These are phyloP conservation scores for Caerostris extrusa DNA, from an alignment of 1,140 invertebrate genomes.

Conservation along the genomic window DNA sequence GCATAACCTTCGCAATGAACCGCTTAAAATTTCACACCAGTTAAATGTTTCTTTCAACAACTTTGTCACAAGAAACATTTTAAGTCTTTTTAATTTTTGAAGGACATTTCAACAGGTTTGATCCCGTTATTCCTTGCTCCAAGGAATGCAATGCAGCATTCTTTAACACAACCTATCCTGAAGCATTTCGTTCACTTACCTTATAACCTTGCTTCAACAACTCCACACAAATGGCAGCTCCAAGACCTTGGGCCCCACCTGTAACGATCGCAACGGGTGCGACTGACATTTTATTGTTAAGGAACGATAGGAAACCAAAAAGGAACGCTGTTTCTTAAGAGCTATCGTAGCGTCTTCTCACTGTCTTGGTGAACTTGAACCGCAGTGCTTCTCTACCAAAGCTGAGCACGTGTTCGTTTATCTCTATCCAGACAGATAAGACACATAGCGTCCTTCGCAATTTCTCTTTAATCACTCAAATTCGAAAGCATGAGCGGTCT, in stretches of 20 bases:
- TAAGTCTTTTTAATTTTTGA: not conserved
- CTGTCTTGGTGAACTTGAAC: not conserved
- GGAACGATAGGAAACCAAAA: not conserved
- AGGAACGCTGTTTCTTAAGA: not conserved
- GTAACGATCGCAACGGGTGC: conserved; percentile 86
- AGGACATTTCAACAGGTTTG: not conserved
- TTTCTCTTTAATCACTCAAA: conserved; percentile 35
- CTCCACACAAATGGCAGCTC: conserved; percentile 87
- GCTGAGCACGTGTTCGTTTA: not conserved
- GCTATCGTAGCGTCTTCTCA: not conserved
- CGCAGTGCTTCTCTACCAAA: not conserved
- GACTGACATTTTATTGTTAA: not conserved
- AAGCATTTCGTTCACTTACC: conserved; percentile 82
- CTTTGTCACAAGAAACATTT: not conserved
- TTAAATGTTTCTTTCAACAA: too few relatives aligned
- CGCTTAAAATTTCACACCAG: too few relatives aligned
- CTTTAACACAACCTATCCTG: not conserved
- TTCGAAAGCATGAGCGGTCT: not conserved
- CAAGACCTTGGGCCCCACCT: conserved; percentile 88
- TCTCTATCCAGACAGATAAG: not conserved
- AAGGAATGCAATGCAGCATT: not conserved
- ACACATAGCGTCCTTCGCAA: not conserved
- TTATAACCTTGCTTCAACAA: conserved; percentile 87
- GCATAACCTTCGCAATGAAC: too few relatives aligned
- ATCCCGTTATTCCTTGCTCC: not conserved